Evolutionary conservation across 1,140 invertebrate species (phyloP).

Genomic region (Camponotus pennsylvanicus): DNA sequence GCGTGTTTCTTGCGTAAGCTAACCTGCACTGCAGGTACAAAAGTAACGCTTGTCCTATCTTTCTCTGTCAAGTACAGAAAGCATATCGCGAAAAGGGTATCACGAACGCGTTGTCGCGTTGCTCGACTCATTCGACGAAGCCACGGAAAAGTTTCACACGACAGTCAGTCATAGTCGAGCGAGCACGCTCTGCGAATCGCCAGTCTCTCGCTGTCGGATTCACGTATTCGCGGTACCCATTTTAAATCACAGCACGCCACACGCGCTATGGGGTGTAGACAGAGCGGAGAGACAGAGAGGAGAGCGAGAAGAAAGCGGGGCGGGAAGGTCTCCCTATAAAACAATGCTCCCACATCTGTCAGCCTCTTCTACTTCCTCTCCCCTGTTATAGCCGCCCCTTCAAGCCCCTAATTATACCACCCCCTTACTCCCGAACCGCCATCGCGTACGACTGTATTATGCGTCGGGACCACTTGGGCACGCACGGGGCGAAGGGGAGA

Average conservation of each 20-base stretch:
- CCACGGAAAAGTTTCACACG: conserved; percentile 66
- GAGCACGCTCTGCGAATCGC: conserved; percentile 52
- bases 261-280: conserved; percentile 73
- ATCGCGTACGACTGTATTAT: conserved; percentile 83
- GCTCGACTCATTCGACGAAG: conserved; percentile 29
- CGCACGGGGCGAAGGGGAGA: conserved; percentile 83
- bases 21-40: neutral
- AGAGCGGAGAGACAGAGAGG: conserved; percentile 68
- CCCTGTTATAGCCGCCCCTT: conserved; percentile 79
- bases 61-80: conserved; percentile 35
- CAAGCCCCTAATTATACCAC: conserved; percentile 86
- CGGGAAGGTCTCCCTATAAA: conserved; percentile 83
- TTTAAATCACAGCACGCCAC: conserved; percentile 85
- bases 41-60: conserved; percentile 37
- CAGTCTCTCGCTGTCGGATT: conserved; percentile 74
- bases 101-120: conserved; percentile 41
- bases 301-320: conserved; percentile 64
- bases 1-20: neutral
- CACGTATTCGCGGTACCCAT: conserved; percentile 81
- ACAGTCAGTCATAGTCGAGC: conserved; percentile 48
- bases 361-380: conserved; percentile 85
- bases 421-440: conserved; percentile 76
- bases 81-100: conserved; percentile 26
- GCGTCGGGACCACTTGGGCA: conserved; percentile 86
- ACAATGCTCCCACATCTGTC: conserved; percentile 87